These are phyloP conservation scores for Charina bottae DNA, from an alignment of 2,113 vertebrate species.

Conservation along the genomic window DNA sequence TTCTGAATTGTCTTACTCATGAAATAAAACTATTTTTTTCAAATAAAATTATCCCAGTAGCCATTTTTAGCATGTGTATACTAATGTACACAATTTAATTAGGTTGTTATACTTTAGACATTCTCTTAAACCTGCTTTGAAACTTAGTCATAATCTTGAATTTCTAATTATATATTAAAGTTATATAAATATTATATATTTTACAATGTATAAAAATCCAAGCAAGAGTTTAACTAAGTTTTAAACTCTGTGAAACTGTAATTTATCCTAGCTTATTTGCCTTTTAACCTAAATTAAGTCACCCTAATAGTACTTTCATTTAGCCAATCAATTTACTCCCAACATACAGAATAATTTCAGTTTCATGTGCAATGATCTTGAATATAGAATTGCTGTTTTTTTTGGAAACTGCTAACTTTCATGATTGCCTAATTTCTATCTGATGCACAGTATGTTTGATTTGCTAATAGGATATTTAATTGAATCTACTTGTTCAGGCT, in stretches of 20 bases:
- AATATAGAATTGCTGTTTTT: neutral
- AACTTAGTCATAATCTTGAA: neutral
- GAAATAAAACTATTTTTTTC: neutral
- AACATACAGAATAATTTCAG: neutral
- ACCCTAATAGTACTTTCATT: neutral
- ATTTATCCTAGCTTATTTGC: neutral
- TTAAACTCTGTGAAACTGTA: conserved; percentile 40
- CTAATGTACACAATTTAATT: conserved; percentile 21
- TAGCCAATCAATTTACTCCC: neutral
- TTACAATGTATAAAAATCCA: conserved; percentile 25
- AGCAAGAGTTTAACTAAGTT: conserved; percentile 23
- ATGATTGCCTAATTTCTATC: neutral
- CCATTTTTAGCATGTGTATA: neutral
- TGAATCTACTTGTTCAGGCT: neutral
- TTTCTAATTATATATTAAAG: neutral
- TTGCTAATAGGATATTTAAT: neutral
- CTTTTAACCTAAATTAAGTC: conserved; percentile 16
- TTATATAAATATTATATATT: conserved; percentile 19
- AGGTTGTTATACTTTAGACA: conserved; percentile 35
- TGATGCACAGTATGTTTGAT: neutral
- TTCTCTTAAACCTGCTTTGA: conserved; percentile 23
- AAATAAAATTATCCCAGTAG: neutral
- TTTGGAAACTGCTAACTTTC: neutral
- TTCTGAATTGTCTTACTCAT: neutral
- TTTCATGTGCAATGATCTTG: neutral